These are phyloP conservation scores for Ascaphus truei DNA, from an alignment of 2,113 vertebrate species.

Conservation along the genomic window DNA sequence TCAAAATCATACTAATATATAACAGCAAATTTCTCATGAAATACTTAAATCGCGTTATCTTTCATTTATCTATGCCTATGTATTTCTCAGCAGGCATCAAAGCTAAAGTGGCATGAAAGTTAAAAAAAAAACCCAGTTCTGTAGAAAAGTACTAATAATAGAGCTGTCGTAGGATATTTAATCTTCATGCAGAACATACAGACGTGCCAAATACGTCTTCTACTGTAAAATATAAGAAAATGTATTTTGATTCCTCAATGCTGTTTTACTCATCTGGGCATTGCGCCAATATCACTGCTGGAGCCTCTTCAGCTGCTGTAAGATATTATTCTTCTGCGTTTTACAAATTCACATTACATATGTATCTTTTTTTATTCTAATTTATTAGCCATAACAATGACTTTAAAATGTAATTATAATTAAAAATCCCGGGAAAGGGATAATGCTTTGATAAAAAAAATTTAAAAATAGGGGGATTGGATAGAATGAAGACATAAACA, in stretches of 20 bases:
- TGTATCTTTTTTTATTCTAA: slow-evolving; percentile 31
- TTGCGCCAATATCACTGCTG: slow-evolving; percentile 29
- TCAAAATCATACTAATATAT: no score
- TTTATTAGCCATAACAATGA: background rate
- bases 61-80: background rate
- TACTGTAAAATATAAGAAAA: slow-evolving; percentile 16
- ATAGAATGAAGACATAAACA: no score
- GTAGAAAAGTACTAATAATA: background rate
- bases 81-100: background rate
- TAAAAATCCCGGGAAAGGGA: background rate
- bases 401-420: background rate
- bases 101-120: background rate
- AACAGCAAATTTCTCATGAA: no score
- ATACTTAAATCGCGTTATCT: no score
- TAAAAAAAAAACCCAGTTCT: background rate
- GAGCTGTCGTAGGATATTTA: background rate
- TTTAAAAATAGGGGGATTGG: no score
- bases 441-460: no score
- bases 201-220: slow-evolving; percentile 14
- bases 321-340: slow-evolving; percentile 38
- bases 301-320: slow-evolving; percentile 17
- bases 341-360: slow-evolving; percentile 35
- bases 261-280: slow-evolving; percentile 25
- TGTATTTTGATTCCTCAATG: slow-evolving; percentile 9
- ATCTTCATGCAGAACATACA: background rate